These are phyloP conservation scores for Falco concolor DNA, from an alignment of 2,797 vertebrate species.

Conservation along the genomic window DNA sequence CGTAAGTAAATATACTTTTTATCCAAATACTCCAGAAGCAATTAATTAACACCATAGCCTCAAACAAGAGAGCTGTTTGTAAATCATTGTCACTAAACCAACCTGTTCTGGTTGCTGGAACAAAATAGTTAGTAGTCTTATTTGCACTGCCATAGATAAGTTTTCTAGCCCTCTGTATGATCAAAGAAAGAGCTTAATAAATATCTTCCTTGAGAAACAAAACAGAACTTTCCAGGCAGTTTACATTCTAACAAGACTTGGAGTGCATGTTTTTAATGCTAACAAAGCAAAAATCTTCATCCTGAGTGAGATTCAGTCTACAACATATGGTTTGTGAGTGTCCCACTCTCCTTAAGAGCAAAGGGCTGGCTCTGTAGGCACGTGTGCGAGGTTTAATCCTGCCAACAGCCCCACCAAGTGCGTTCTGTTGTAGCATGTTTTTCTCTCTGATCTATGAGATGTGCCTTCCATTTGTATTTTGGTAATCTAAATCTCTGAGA, in stretches of 20 bases:
- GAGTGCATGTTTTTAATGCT: neutral
- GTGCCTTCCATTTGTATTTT: neutral
- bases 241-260: neutral
- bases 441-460: neutral
- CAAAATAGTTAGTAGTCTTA: neutral
- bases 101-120: neutral
- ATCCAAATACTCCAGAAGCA: slow-evolving; percentile 2
- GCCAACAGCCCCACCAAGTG: neutral
- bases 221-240: neutral
- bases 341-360: neutral
- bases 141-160: neutral
- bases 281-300: neutral
- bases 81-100: neutral
- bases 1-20: slow-evolving; percentile 18
- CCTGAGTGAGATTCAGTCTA: neutral
- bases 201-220: neutral
- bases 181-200: neutral
- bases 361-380: neutral
- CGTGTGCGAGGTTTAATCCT: accelerated
- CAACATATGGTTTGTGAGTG: neutral
- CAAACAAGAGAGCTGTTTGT: neutral
- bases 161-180: neutral
- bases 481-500: neutral
- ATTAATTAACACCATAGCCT: slow-evolving; percentile 30
- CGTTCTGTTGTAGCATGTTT: neutral